These are phyloP conservation scores for Dryobotodes eremita DNA, from an alignment of 2,888 invertebrate species.

Conservation along the genomic window DNA sequence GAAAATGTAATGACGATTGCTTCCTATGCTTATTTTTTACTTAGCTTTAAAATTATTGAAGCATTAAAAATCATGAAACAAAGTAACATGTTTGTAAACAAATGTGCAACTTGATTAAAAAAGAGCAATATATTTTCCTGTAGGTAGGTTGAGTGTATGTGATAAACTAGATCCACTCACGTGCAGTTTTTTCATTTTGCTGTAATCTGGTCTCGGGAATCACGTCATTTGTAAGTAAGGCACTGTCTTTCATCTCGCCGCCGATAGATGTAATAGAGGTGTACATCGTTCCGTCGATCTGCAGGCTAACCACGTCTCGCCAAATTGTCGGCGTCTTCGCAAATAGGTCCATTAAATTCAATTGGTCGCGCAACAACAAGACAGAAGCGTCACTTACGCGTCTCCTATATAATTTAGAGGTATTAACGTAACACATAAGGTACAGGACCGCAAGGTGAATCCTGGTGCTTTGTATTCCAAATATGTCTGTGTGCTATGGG, in stretches of 20 bases:
- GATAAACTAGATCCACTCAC: slow-evolving; percentile 49
- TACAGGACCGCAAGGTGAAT: slow-evolving; percentile 66
- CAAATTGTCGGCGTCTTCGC: slow-evolving; percentile 81
- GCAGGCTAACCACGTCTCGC: slow-evolving; percentile 79
- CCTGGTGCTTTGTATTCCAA: slow-evolving; percentile 78
- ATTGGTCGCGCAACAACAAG: slow-evolving; percentile 78
- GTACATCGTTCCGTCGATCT: slow-evolving; percentile 68
- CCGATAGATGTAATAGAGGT: slow-evolving; percentile 70
- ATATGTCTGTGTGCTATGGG: slow-evolving; percentile 67
- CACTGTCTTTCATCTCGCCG: slow-evolving; percentile 71
- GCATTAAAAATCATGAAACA: slow-evolving; percentile 9
- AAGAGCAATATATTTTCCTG: slow-evolving; percentile 11
- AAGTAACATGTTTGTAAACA: slow-evolving; percentile 13
- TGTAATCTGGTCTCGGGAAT: slow-evolving; percentile 58
- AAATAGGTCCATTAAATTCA: slow-evolving; percentile 88
- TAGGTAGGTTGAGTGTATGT: neutral
- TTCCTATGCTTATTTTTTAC: neutral
- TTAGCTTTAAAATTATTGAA: neutral
- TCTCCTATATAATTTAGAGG: slow-evolving; percentile 84
- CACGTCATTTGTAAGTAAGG: slow-evolving; percentile 65
- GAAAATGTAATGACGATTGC: neutral
- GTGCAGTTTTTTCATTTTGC: slow-evolving; percentile 61
- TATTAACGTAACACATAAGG: slow-evolving; percentile 78
- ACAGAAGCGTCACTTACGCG: slow-evolving; percentile 84
- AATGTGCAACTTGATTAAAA: slow-evolving; percentile 43